Conservation (phyloP, 2,888 invertebrate species). For the Andrena dorsata region DNA sequence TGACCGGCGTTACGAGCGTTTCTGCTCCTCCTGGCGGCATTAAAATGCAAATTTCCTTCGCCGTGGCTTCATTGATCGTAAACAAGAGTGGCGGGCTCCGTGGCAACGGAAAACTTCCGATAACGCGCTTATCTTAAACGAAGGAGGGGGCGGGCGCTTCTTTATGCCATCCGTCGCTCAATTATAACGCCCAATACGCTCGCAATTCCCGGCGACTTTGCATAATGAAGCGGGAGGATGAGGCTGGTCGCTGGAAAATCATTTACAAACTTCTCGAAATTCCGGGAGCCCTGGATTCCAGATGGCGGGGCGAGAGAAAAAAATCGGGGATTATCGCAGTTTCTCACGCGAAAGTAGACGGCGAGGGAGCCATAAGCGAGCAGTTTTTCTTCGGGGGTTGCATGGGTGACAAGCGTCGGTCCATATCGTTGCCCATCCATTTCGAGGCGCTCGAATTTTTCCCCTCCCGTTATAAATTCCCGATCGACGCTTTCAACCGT, state of each 20-base stretch:
- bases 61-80: slow-evolving; percentile 43
- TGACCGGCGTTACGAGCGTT: slow-evolving; percentile 11
- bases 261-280: neutral
- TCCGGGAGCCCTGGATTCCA: neutral
- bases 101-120: slow-evolving; percentile 5
- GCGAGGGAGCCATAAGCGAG: slow-evolving; percentile 37
- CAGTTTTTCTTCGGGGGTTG: slow-evolving; percentile 28
- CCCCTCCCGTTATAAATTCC: slow-evolving; percentile 40
- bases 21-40: slow-evolving; percentile 22
- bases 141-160: neutral
- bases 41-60: slow-evolving; percentile 45
- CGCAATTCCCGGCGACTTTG: slow-evolving; percentile 26
- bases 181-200: slow-evolving; percentile 19
- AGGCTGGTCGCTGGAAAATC: neutral
- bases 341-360: slow-evolving; percentile 3
- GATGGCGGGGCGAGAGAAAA: neutral
- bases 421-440: slow-evolving; percentile 46
- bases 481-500: slow-evolving; percentile 43
- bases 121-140: slow-evolving; percentile 35
- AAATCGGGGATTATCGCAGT: slow-evolving; percentile 4
- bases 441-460: slow-evolving; percentile 33
- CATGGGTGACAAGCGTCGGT: slow-evolving; percentile 27
- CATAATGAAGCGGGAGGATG: slow-evolving; percentile 7
- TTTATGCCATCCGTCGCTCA: slow-evolving; percentile 14
- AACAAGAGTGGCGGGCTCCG: slow-evolving; percentile 24